A percentile compares a stretch with the other conserved stretches of the same genome.
phyloP scores from a whole-genome alignment of 2,113 vertebrate genomes.

The Psophia crepitans region DNA sequence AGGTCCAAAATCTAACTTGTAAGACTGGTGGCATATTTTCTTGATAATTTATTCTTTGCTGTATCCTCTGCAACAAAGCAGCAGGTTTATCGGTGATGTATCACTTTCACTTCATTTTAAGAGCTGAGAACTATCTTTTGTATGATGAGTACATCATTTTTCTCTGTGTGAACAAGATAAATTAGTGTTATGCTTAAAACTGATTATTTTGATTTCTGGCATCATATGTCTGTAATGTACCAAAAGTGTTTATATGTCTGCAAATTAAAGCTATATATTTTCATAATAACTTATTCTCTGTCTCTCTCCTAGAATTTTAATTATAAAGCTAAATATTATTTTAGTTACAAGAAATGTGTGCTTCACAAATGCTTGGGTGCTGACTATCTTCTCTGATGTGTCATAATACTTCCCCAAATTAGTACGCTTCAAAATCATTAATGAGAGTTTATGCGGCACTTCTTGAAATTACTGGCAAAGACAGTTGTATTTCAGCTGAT shows the following conservation, averaged over 20 bases:
- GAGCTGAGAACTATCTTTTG: constrained; percentile 65
- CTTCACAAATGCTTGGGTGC: background rate
- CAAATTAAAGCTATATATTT: constrained; percentile 86
- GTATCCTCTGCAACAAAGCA: constrained; percentile 61
- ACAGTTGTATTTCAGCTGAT: background rate
- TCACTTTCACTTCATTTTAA: constrained; percentile 64
- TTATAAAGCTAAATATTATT: background rate
- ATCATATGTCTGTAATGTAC: constrained; percentile 77
- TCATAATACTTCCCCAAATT: background rate
- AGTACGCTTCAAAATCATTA: background rate
- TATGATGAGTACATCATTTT: constrained; percentile 52
- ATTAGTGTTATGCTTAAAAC: constrained; percentile 67
- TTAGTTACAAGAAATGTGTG: background rate
- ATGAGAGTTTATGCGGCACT: background rate
- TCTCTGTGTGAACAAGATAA: constrained; percentile 69
- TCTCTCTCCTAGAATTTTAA: constrained; percentile 58
- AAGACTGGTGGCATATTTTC: constrained; percentile 62
- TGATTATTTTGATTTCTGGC: constrained; percentile 66
- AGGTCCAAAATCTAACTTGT: constrained; percentile 63
- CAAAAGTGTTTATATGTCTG: constrained; percentile 84
- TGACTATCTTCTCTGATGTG: background rate
- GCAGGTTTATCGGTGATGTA: constrained; percentile 58
- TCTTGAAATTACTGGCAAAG: background rate
- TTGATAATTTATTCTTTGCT: constrained; percentile 64
- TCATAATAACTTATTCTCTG: constrained; percentile 70